Conservation (phyloP, 2,888 invertebrate genomes). For the Plebejus melissa region DNA sequence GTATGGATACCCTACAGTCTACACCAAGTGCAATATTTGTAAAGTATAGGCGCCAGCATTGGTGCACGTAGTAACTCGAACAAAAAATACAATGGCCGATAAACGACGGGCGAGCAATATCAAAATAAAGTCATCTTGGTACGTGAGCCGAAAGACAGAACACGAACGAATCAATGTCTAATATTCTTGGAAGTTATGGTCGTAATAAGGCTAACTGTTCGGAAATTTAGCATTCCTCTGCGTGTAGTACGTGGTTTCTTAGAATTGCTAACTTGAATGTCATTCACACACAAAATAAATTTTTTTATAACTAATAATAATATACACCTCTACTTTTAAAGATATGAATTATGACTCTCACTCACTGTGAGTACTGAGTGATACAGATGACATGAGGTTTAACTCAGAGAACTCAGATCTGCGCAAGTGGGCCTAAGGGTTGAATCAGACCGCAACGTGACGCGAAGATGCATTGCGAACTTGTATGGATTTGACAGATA, state of each 20-base stretch:
- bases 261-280: constrained; percentile 33
- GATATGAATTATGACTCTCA: no score
- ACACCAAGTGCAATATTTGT: constrained; percentile 46
- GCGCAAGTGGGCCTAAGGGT: no score
- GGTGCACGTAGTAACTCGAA: constrained; percentile 53
- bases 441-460: no score
- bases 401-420: no score
- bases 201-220: constrained; percentile 43
- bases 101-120: constrained; percentile 64
- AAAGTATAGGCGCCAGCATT: constrained; percentile 42
- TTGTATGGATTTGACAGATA: no score
- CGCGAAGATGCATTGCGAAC: no score
- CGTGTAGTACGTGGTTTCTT: constrained; percentile 33
- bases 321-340: background rate
- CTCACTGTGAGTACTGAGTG: no score
- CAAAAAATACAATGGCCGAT: constrained; percentile 61
- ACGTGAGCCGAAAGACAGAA: constrained; percentile 58
- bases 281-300: constrained; percentile 3
- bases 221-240: constrained; percentile 39
- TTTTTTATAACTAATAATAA: background rate
- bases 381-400: no score
- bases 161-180: constrained; percentile 45
- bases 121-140: constrained; percentile 69
- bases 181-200: constrained; percentile 53
- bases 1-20: constrained; percentile 20